Percentiles rank a stretch among this genome's conserved stretches.
phyloP scores from a whole-genome alignment of 1,140 invertebrate genomes.

The Drosophila rufa region DNA sequence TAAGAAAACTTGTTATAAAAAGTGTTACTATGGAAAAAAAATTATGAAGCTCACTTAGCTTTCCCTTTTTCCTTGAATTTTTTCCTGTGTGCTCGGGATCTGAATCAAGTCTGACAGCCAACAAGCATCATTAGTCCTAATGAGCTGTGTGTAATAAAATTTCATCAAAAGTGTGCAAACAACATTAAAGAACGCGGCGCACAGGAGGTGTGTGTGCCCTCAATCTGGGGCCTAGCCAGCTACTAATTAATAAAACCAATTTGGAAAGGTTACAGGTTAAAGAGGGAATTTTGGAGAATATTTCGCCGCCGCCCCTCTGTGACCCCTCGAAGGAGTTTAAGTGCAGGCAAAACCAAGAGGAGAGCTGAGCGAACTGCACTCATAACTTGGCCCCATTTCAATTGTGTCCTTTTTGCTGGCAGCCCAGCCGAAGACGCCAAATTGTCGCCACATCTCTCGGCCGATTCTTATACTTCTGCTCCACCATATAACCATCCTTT shows the following conservation, averaged over 20 bases:
- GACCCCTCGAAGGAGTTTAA: constrained; percentile 1
- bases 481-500: too few relatives aligned
- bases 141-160: constrained; percentile 79
- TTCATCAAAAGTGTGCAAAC: constrained; percentile 66
- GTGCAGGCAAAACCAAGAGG: constrained; percentile 1
- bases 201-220: too few relatives aligned
- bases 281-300: not conserved
- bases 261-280: constrained; percentile 44
- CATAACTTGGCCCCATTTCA: constrained; percentile 26
- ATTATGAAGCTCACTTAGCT: not conserved
- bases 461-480: not conserved
- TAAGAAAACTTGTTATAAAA: not conserved
- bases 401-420: constrained; percentile 5
- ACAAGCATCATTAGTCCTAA: constrained; percentile 81
- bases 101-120: constrained; percentile 57
- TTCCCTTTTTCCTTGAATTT: too few relatives aligned
- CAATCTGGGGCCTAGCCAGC: constrained; percentile 9
- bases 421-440: constrained; percentile 24
- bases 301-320: not conserved
- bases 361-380: constrained; percentile 13
- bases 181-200: constrained; percentile 39
- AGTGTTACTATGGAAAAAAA: too few relatives aligned
- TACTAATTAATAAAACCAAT: constrained; percentile 76
- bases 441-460: constrained; percentile 42
- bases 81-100: constrained; percentile 12